Evolutionary conservation across 1,140 invertebrate species (phyloP).

Genomic region (Drosophila lowei): DNA sequence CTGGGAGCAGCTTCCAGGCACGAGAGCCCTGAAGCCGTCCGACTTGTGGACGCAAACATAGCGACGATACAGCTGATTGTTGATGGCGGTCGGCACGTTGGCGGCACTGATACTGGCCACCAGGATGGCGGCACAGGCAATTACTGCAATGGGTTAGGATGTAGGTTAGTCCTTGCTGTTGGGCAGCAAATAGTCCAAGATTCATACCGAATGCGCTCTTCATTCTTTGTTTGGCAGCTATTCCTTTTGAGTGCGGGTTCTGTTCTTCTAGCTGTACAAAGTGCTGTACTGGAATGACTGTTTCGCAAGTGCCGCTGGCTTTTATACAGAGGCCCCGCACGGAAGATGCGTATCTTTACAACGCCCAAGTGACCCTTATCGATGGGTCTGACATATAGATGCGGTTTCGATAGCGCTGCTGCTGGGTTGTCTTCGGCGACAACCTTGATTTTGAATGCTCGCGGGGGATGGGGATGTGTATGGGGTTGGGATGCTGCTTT

Average conservation of each 20-base stretch:
- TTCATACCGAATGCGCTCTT: constrained; percentile 55
- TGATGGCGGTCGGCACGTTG: constrained; percentile 37
- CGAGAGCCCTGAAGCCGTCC: constrained; percentile 66
- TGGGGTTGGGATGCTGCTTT: constrained; percentile 24
- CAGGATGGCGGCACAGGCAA: constrained; percentile 54
- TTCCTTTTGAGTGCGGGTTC: constrained; percentile 38
- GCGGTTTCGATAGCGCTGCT: neutral
- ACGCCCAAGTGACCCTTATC: constrained; percentile 36
- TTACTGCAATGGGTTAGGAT: constrained; percentile 28
- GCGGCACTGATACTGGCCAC: constrained; percentile 46
- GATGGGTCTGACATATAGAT: constrained; percentile 7
- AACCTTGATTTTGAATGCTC: constrained; percentile 24
- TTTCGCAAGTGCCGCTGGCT: constrained; percentile 34
- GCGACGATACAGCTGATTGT: constrained; percentile 63
- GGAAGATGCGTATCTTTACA: constrained; percentile 21
- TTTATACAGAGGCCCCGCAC: constrained; percentile 55
- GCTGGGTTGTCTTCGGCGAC: constrained; percentile 2
- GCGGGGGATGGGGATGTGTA: neutral
- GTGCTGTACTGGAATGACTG: constrained; percentile 53
- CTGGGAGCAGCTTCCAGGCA: constrained; percentile 73
- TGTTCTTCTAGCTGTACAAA: constrained; percentile 33
- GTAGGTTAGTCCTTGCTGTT: constrained; percentile 31
- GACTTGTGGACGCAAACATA: constrained; percentile 58
- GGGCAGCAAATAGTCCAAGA: neutral
- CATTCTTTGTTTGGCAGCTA: constrained; percentile 47